Percentiles rank a stretch among this genome's conserved stretches.
Conservation (phyloP, 1,140 invertebrate species). For the Palaemon carinicauda region DNA sequence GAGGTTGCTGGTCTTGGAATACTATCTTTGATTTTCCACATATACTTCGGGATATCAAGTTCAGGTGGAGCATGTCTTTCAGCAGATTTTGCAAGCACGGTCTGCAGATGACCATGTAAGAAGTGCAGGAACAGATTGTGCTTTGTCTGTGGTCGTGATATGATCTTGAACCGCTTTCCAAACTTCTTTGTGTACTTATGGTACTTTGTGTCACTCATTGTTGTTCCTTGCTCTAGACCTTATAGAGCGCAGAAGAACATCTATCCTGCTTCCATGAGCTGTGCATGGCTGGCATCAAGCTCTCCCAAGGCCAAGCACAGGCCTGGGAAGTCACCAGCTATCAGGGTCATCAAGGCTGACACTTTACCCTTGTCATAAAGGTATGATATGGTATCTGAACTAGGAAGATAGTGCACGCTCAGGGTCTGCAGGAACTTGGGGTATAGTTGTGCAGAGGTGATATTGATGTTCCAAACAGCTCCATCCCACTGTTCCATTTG, state of each 20-base stretch:
- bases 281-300: background rate
- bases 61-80: background rate
- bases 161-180: background rate
- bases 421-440: background rate
- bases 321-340: background rate
- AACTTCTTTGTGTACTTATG: background rate
- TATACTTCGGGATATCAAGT: no score
- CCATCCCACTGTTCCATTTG: background rate
- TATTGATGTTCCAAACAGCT: background rate
- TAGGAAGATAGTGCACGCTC: background rate
- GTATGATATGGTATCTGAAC: background rate
- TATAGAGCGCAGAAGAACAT: no score
- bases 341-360: background rate
- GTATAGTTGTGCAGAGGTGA: background rate
- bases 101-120: background rate
- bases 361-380: background rate
- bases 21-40: no score
- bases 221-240: background rate
- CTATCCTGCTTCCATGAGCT: background rate
- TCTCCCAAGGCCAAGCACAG: background rate
- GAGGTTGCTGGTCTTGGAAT: no score
- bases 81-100: background rate
- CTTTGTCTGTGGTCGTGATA: no score
- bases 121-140: background rate
- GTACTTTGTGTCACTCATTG: background rate